Conservation (phyloP, 1,140 invertebrate genomes). For the Drosophila pectinifera region DNA sequence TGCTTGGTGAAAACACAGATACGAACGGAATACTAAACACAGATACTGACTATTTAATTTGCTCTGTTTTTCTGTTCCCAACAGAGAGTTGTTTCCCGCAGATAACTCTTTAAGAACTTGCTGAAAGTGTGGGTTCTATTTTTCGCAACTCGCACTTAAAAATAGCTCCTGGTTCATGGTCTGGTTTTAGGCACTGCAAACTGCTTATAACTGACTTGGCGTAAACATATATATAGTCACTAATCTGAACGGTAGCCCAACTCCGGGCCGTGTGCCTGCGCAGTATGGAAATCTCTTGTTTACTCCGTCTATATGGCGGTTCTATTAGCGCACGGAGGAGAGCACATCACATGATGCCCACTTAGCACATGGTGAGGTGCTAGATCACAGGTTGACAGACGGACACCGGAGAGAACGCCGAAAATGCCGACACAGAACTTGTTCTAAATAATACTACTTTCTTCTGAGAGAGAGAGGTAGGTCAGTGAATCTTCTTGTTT, state of each 20-base stretch:
- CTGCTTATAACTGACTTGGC: slow-evolving; percentile 21
- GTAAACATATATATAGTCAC: slow-evolving; percentile 7
- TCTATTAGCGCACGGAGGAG: slow-evolving; percentile 37
- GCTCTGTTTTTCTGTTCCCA: not conserved
- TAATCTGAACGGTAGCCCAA: slow-evolving; percentile 36
- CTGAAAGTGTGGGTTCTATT: slow-evolving; percentile 7
- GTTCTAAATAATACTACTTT: not conserved
- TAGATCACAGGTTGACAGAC: slow-evolving; percentile 39
- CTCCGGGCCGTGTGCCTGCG: slow-evolving; percentile 23
- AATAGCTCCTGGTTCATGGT: slow-evolving; percentile 16
- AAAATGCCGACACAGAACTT: not conserved
- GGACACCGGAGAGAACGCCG: not conserved
- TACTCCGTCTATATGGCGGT: slow-evolving; percentile 38
- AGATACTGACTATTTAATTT: slow-evolving; percentile 33
- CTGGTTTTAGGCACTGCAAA: slow-evolving; percentile 38
- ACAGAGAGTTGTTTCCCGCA: not conserved
- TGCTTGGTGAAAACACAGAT: slow-evolving; percentile 30
- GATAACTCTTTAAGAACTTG: slow-evolving; percentile 7
- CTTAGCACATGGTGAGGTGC: slow-evolving; percentile 62
- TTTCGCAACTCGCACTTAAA: slow-evolving; percentile 14
- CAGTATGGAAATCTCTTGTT: slow-evolving; percentile 40
- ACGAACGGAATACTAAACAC: slow-evolving; percentile 12
- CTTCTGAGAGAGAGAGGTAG: slow-evolving; percentile 2
- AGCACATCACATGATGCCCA: slow-evolving; percentile 64
- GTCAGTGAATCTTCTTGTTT: slow-evolving; percentile 6